phyloP scores from a whole-genome alignment of 2,797 vertebrate genomes.

The Mus caroli region DNA sequence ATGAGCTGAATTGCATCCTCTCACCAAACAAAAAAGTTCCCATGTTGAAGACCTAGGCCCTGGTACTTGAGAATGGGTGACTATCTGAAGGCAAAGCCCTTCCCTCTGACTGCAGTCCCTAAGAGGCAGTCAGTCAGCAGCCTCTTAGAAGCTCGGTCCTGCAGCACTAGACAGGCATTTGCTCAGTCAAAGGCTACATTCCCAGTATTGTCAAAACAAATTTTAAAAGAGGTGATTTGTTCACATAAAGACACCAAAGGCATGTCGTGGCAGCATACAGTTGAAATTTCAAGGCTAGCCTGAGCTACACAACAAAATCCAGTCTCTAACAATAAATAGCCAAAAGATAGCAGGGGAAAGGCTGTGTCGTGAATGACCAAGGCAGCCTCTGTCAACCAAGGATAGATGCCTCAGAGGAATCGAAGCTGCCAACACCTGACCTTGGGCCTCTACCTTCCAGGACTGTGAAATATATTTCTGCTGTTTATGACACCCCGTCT shows the following conservation, averaged over 20 bases:
- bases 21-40: not conserved
- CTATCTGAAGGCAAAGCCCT: not conserved
- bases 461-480: slow-evolving; percentile 30
- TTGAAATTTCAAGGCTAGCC: not conserved
- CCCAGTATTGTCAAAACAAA: not conserved
- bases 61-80: not conserved
- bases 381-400: not conserved
- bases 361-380: not conserved
- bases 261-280: not conserved
- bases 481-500: slow-evolving; percentile 17
- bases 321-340: not conserved
- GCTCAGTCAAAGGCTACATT: not conserved
- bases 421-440: not conserved
- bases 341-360: not conserved
- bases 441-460: slow-evolving; percentile 40
- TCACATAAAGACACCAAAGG: slow-evolving; percentile 19
- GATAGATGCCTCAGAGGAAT: slow-evolving; percentile 30
- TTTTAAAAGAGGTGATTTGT: not conserved
- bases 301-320: not conserved
- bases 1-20: not conserved
- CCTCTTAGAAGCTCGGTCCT: too few relatives aligned
- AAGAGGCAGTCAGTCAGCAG: not conserved
- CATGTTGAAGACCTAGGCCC: slow-evolving; percentile 19
- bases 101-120: not conserved
- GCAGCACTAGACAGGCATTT: not conserved